Conservation (phyloP, 2,113 vertebrate genomes). For the Fulmarus glacialis region DNA sequence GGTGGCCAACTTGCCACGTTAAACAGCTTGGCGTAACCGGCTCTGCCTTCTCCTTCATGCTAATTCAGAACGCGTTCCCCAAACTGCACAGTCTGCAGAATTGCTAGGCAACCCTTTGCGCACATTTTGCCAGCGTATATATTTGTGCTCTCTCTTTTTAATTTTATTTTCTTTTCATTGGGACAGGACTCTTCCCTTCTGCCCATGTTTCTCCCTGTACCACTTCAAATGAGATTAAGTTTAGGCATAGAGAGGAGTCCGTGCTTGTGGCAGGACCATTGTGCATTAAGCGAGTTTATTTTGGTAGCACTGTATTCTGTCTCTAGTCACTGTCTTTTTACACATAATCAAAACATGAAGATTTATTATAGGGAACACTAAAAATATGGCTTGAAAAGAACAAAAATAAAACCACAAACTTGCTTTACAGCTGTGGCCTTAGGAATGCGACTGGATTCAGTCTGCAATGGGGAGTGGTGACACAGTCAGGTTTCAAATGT, state of each 20-base stretch:
- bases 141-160: constrained; percentile 5
- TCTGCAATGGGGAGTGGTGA: neutral
- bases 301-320: constrained; percentile 54
- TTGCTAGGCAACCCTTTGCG: neutral
- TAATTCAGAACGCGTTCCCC: neutral
- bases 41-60: neutral
- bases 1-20: constrained; percentile 27
- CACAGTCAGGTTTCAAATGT: constrained; percentile 19
- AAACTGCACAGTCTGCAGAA: neutral
- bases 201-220: constrained; percentile 16
- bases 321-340: constrained; percentile 61
- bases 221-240: constrained; percentile 54
- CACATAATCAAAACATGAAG: constrained; percentile 63
- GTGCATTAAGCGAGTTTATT: constrained; percentile 54
- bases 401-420: constrained; percentile 65
- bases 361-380: constrained; percentile 66
- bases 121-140: neutral
- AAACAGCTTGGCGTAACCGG: accelerated
- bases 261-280: constrained; percentile 39
- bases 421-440: constrained; percentile 48
- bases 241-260: constrained; percentile 30
- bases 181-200: neutral
- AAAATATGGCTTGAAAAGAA: constrained; percentile 54
- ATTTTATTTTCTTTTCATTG: neutral
- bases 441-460: constrained; percentile 43